Conservation (phyloP, 2,888 invertebrate species). For the Cosmia pyralina region DNA sequence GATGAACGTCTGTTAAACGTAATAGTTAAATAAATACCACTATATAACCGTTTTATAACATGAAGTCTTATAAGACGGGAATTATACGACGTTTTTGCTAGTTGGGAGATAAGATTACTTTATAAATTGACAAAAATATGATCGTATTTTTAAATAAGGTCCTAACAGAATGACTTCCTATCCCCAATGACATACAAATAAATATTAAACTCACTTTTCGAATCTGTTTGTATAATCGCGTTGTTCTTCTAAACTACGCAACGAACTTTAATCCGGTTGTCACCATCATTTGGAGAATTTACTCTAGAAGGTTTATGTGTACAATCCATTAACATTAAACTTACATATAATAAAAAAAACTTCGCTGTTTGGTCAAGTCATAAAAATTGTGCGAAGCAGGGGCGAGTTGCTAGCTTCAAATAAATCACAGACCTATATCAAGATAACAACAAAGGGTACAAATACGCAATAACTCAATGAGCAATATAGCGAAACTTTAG, state of each 20-base stretch:
- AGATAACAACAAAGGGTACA: neutral
- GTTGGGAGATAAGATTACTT: no score
- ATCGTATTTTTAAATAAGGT: neutral
- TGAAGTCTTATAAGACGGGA: no score
- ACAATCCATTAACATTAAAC: neutral
- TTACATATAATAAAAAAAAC: neutral
- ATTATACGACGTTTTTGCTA: no score
- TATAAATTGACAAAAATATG: neutral
- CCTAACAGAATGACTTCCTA: neutral
- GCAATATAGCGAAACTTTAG: constrained; percentile 1
- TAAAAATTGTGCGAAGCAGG: neutral
- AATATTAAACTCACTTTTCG: no score
- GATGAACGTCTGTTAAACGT: no score
- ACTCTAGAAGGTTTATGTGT: neutral
- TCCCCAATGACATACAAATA: no score
- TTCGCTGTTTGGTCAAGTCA: neutral
- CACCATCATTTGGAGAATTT: neutral
- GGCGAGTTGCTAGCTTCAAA: neutral
- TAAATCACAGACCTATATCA: constrained; percentile 6
- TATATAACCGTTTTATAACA: no score
- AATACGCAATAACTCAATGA: constrained; percentile 33
- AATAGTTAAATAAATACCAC: no score
- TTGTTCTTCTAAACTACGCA: neutral
- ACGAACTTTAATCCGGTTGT: neutral
- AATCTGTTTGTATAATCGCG: neutral